phyloP scores from a whole-genome alignment of 2,797 vertebrate genomes.

The Sebastes miniatus region DNA sequence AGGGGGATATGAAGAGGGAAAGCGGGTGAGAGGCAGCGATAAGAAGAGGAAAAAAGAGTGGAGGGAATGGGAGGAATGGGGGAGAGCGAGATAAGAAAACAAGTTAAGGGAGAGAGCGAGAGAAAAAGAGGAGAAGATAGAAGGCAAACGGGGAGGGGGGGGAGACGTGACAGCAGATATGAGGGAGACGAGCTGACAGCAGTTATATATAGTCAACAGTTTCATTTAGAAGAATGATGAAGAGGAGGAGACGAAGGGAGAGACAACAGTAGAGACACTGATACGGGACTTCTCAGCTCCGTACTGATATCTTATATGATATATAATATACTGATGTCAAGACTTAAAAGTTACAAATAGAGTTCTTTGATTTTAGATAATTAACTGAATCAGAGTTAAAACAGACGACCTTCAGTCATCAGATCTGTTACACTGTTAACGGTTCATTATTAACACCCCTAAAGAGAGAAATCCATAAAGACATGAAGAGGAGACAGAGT shows the following conservation, averaged over 20 bases:
- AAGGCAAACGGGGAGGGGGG: neutral
- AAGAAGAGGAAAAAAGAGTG: neutral
- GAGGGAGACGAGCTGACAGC: slow-evolving; percentile 13
- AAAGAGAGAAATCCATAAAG: no score
- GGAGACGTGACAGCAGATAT: slow-evolving; percentile 5
- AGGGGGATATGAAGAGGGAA: neutral
- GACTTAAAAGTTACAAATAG: no score
- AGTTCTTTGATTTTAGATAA: no score
- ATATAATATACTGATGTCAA: no score
- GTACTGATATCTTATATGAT: no score
- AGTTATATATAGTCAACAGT: slow-evolving; percentile 12
- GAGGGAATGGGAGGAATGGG: neutral
- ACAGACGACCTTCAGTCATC: no score
- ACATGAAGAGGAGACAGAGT: no score
- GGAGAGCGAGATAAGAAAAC: neutral
- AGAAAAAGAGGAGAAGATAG: neutral
- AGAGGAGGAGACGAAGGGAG: neutral
- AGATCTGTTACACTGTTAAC: no score
- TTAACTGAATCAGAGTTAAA: no score
- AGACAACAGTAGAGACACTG: neutral
- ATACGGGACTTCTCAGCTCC: no score
- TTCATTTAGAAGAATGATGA: slow-evolving; percentile 3
- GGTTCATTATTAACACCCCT: no score
- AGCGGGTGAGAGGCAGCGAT: neutral
- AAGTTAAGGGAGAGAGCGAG: no score